Evolutionary conservation across 64 coral and sea anemone genomes (phyloP).

Genomic region (Catalaphyllia jardinei): DNA sequence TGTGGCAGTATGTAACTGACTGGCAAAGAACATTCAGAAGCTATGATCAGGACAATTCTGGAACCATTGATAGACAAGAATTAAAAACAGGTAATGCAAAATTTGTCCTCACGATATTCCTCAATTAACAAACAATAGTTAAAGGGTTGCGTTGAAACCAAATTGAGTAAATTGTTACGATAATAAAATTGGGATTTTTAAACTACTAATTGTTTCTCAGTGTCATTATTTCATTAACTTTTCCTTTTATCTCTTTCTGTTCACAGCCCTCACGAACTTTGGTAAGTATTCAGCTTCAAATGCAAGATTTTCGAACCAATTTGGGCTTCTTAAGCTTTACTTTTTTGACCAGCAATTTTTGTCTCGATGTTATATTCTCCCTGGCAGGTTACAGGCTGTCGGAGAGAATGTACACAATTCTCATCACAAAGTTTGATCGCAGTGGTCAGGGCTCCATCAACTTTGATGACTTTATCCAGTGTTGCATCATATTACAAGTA

Average conservation of each 20-base stretch:
- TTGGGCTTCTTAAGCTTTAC: no score
- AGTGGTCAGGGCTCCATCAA: constrained; percentile 65
- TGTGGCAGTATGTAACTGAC: constrained; percentile 96
- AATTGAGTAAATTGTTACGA: no score
- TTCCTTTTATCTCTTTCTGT: neutral
- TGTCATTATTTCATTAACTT: no score
- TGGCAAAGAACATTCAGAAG: constrained; percentile 96
- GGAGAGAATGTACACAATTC: constrained; percentile 77
- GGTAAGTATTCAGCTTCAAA: constrained; percentile 44
- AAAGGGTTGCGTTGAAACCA: no score
- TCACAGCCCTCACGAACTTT: constrained; percentile 80
- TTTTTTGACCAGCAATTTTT: no score
- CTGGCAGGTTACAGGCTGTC: constrained; percentile 71
- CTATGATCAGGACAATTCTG: constrained; percentile 93
- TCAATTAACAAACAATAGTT: no score
- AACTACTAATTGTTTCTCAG: no score
- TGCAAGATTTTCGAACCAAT: no score
- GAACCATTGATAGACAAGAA: constrained; percentile 91
- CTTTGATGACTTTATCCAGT: constrained; percentile 99
- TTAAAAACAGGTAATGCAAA: constrained; percentile 65
- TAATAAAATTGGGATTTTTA: neutral
- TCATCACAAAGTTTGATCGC: constrained; percentile 94
- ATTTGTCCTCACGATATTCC: no score
- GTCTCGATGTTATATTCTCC: no score
- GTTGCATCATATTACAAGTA: constrained; percentile 93